phyloP scores from a whole-genome alignment of 2,113 vertebrate genomes.

The Colius striatus region DNA sequence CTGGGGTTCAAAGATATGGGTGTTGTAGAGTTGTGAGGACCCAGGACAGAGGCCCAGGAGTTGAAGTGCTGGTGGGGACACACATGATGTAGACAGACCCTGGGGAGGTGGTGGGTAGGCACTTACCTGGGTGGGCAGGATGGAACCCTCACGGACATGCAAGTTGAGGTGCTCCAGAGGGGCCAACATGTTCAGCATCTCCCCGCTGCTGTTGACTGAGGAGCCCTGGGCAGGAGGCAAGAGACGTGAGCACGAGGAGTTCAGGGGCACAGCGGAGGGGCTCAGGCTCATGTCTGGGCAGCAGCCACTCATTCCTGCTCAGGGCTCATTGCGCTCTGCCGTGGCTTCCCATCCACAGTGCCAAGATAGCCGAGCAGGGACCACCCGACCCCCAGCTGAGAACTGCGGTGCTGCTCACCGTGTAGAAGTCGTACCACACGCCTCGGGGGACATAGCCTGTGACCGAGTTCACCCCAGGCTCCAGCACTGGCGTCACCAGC shows the following conservation, averaged over 20 bases:
- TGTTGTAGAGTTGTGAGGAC: neutral
- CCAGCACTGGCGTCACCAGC: conserved; percentile 85
- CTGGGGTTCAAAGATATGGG: conserved; percentile 55
- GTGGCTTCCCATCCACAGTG: neutral
- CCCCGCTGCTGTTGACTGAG: conserved; percentile 79
- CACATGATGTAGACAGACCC: fast-evolving
- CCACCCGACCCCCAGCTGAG: fast-evolving
- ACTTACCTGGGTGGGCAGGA: conserved; percentile 85
- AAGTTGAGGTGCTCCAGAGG: conserved; percentile 88
- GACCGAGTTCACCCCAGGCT: conserved; percentile 76
- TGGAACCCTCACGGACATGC: conserved; percentile 82
- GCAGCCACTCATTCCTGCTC: neutral
- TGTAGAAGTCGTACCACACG: conserved; percentile 87
- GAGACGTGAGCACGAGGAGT: fast-evolving
- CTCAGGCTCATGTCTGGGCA: fast-evolving
- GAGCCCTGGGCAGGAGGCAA: conserved; percentile 64
- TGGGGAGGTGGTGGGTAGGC: fast-evolving
- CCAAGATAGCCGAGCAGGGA: fast-evolving
- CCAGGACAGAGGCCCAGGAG: neutral
- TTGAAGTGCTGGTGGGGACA: neutral
- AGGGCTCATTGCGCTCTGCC: neutral
- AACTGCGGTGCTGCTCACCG: conserved; percentile 58
- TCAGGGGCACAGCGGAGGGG: fast-evolving
- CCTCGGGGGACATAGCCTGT: conserved; percentile 83
- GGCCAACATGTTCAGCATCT: conserved; percentile 77